Evolutionary conservation across 2,113 vertebrate species (phyloP).

Genomic region (Telmatochromis sp.): DNA sequence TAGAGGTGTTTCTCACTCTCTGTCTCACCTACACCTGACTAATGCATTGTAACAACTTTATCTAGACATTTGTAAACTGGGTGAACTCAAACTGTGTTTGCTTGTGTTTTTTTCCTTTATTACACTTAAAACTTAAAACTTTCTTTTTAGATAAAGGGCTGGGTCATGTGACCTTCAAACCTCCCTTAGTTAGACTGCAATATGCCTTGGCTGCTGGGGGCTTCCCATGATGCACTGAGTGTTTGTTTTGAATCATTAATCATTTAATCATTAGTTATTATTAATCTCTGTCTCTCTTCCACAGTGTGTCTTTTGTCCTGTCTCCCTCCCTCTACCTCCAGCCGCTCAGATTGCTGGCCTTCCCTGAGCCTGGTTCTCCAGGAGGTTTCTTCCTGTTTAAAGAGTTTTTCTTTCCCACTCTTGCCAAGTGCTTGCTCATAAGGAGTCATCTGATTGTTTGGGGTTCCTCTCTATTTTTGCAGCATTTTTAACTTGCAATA

Average conservation of each 20-base stretch:
- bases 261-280: background rate
- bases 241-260: background rate
- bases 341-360: background rate
- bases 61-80: background rate
- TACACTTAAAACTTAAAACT: background rate
- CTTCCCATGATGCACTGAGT: background rate
- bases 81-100: background rate
- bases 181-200: background rate
- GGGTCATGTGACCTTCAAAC: background rate
- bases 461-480: background rate
- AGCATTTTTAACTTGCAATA: background rate
- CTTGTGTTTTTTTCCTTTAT: background rate
- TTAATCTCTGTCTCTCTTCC: background rate
- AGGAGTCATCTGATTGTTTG: background rate
- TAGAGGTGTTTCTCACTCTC: background rate
- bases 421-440: background rate
- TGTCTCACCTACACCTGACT: background rate
- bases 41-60: background rate
- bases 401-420: background rate
- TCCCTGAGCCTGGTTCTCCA: background rate
- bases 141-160: background rate
- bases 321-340: background rate
- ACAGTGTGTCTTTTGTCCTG: background rate
- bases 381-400: background rate
- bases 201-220: background rate